Base-by-base conservation (phyloP, 2,888 invertebrate species). In the Chloromyia formosa region DNA sequence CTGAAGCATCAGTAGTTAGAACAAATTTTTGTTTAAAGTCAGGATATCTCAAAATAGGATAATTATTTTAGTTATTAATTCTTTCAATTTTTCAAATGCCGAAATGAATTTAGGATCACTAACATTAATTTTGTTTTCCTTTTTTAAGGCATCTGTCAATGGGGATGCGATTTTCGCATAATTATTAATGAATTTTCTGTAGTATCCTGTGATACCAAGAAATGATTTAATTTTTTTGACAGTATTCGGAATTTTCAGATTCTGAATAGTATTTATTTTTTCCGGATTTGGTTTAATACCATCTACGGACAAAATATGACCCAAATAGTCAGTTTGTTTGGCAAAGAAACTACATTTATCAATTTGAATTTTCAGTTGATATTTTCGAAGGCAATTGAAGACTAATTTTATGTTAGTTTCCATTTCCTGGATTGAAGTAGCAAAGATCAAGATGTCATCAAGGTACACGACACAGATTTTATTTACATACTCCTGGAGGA, bases 21-120 rank as follows among this genome's bases (percentile, higher is more conserved):
- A 77, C 64, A 72, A 82, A 82, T 7, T 77, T 73, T 76, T 80
- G 75, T 0, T 75, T 72, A 66, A 83, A 84, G 71, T 83, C 82
- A 2, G 82, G 82, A 61, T 82, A 66, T 1, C 12, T 18, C 22
- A 49, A 49, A 20, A 49, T 66, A 18, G 49, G 66, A 22, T 66
- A 62, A 22, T 62, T n/a, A n/a, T n/a, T n/a, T n/a, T 62, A 16
- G 42, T 62, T 3, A 62, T 2, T 40, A 62, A 10, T 9, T 35
- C 16, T 62, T 62, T 62, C 1, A 62, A 16, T 62, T 62, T 66
- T 22, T 66, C 20, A 14, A 66, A 66, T 3, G 66, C 66, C 20
- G 66, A 3, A 14, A 66, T n/a, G 22, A 45, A 66, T 45, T 66
- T 49, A 7, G 45, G 45, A 49, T 66, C 49, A 20, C 45, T 66